These are phyloP conservation scores for Agrochola circellaris DNA, from an alignment of 2,888 invertebrate species.

Conservation along the genomic window DNA sequence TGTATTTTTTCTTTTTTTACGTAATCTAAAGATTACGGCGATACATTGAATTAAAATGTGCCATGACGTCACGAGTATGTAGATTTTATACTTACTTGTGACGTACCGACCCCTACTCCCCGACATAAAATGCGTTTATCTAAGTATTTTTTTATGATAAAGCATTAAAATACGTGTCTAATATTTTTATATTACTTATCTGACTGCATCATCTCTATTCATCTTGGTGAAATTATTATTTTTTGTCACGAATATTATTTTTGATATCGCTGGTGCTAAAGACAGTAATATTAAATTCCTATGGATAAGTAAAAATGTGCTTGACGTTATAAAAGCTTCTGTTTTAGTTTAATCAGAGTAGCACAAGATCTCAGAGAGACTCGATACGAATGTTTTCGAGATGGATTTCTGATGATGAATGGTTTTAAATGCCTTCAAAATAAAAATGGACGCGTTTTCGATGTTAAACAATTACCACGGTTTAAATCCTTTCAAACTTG, in stretches of 20 bases:
- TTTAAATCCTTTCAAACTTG: neutral
- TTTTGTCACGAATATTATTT: neutral
- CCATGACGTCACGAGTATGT: too few species aligned
- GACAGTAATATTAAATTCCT: neutral
- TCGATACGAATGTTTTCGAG: neutral
- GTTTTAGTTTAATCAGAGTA: neutral
- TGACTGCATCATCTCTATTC: too few species aligned
- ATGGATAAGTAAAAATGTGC: too few species aligned
- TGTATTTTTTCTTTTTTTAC: too few species aligned
- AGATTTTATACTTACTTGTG: too few species aligned
- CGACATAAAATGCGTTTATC: too few species aligned
- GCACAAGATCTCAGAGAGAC: neutral
- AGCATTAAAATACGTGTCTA: too few species aligned
- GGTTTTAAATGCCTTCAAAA: neutral
- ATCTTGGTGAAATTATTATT: neutral
- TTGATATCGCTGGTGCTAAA: neutral
- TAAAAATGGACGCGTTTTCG: neutral
- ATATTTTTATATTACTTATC: too few species aligned
- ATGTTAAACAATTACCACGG: neutral
- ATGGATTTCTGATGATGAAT: neutral
- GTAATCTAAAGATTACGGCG: too few species aligned
- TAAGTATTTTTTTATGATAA: too few species aligned
- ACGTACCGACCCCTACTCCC: too few species aligned
- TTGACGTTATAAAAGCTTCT: neutral
- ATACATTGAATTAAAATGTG: too few species aligned